Percentiles rank a stretch among this genome's conserved stretches.
These are phyloP conservation scores for Ryuthela nishihirai DNA, from an alignment of 2,888 invertebrate species.

Conservation along the genomic window DNA sequence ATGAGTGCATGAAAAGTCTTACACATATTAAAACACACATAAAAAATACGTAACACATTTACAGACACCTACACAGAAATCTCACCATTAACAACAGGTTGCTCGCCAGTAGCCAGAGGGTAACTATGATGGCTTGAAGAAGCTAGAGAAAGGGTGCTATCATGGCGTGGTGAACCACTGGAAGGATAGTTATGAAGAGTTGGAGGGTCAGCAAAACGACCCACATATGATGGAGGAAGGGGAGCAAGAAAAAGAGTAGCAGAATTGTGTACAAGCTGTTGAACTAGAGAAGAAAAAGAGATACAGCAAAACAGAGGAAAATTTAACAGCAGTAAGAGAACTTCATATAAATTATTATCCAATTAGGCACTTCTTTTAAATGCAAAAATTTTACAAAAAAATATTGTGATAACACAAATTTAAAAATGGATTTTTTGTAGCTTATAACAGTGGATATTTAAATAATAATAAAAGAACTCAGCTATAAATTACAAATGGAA, in stretches of 20 bases:
- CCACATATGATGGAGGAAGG: slow-evolving; percentile 11
- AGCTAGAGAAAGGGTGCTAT: slow-evolving; percentile 7
- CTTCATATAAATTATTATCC: no score
- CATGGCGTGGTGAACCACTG: slow-evolving; percentile 13
- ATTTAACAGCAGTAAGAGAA: no score
- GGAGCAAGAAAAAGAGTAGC: slow-evolving; percentile 30
- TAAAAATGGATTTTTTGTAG: no score
- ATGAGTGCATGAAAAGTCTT: background rate
- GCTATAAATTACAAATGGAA: no score
- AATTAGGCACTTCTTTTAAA: no score
- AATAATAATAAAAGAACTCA: no score
- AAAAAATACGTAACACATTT: background rate
- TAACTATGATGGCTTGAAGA: slow-evolving; percentile 5
- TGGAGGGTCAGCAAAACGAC: slow-evolving; percentile 7
- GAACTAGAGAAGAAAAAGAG: slow-evolving; percentile 21
- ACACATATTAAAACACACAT: background rate
- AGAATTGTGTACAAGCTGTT: slow-evolving; percentile 32
- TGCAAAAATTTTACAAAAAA: no score
- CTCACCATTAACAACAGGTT: slow-evolving; percentile 15
- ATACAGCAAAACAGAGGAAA: background rate
- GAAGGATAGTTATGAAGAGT: slow-evolving; percentile 13
- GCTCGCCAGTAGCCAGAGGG: slow-evolving; percentile 8
- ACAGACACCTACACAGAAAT: background rate
- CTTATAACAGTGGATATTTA: no score
- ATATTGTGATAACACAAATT: no score